These are phyloP conservation scores for Antheraea mylitta DNA, from an alignment of 1,140 invertebrate species.

Conservation along the genomic window DNA sequence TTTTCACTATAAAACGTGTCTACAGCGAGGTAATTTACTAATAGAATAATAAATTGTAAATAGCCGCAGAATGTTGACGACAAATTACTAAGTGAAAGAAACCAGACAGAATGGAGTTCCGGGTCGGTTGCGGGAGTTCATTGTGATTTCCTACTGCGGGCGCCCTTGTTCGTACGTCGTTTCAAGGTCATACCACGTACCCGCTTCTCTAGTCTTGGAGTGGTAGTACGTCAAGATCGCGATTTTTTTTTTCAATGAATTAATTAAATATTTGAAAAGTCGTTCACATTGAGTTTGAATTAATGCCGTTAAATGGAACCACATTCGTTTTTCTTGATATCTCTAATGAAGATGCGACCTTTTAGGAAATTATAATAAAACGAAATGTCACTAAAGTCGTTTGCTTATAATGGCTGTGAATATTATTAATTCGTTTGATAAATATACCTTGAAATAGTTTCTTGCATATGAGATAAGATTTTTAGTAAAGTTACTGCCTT, in stretches of 20 bases:
- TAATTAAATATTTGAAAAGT: conserved; percentile 24
- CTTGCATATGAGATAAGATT: too few species aligned
- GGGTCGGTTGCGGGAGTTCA: conserved; percentile 13
- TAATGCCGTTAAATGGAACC: conserved; percentile 12
- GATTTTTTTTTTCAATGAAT: conserved; percentile 3
- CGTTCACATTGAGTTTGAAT: conserved; percentile 20
- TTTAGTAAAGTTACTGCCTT: too few species aligned
- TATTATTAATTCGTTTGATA: background rate
- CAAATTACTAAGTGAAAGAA: conserved; percentile 24
- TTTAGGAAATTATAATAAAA: conserved; percentile 13
- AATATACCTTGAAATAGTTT: too few species aligned
- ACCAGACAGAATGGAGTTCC: conserved; percentile 28
- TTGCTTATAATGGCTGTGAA: conserved; percentile 6
- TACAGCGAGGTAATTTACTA: background rate
- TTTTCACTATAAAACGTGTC: background rate
- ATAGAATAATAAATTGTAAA: conserved; percentile 17
- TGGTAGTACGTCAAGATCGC: conserved; percentile 13
- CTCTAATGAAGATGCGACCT: conserved; percentile 14
- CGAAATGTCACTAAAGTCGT: background rate
- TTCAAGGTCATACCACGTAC: conserved; percentile 1
- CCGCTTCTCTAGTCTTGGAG: conserved; percentile 12
- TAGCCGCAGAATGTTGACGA: conserved; percentile 2
- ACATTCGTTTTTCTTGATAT: conserved; percentile 13
- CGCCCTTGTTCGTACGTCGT: conserved; percentile 11
- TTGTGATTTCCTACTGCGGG: conserved; percentile 29